Evolutionary conservation across 2,888 invertebrate species (phyloP), one percentile per base, ranked within the genome.

Genomic region (Vesta saturnalis): DNA sequence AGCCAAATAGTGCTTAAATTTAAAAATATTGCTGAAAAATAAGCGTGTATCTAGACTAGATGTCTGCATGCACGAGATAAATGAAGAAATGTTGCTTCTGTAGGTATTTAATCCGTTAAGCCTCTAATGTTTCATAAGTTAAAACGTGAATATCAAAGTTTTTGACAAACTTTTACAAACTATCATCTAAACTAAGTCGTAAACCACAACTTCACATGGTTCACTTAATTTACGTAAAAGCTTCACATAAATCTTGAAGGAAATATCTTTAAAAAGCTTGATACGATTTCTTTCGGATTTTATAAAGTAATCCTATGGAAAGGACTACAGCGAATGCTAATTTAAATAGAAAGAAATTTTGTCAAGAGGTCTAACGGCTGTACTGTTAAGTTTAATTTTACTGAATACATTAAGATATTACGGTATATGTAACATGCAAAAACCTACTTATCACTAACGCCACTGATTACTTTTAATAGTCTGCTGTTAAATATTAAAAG

Each of bases 191-290:
- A 46, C 22, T 8, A 14, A 15, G 21, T 56, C 56, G 22, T 61
- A 55, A 61, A 61, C 54, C 55, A 22, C 46, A 23, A 30, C 16
- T 56, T 47, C 30, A 23, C 39, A 56, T 55, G 46, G 6, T 56
- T 46, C 16, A 56, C 62, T 56, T 63, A 63, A 63, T 63, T 63
- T 63, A 23, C 49, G 49, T 64, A 64, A 57, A 64, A 64, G 57
- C 58, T 30, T 23, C 2, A 30, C 30, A 64, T 56, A 57, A 63
- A 58, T 64, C 64, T 57, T 58, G 14, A 64, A 64, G 58, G 58
- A 58, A 64, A 64, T 64, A 64, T 47, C 57, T 49, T 56, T 35
- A 57, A 30, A 57, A 43, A 56, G 49, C 14, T 55, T 61, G 55
- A 61, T 61, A 39, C 35, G 18, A 64, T 64, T 64, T 64, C 64